These are phyloP conservation scores for Daboia siamensis DNA, from an alignment of 2,113 vertebrate species.

Conservation along the genomic window DNA sequence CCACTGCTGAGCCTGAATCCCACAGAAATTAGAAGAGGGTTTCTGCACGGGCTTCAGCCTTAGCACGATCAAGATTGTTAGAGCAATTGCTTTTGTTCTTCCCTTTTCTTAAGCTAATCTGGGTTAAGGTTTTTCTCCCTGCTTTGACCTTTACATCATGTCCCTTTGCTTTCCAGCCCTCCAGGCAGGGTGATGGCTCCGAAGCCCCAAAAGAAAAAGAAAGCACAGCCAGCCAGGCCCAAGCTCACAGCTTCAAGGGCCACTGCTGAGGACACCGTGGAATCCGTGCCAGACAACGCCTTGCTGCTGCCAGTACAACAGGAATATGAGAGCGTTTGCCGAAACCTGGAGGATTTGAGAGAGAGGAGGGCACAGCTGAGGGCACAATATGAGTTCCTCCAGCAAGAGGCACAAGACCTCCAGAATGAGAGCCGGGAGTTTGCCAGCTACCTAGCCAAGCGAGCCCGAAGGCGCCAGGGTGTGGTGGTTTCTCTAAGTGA, in stretches of 20 bases:
- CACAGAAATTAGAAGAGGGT: background rate
- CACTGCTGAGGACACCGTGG: accelerated
- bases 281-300: background rate
- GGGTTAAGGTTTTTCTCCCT: background rate
- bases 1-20: background rate
- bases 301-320: background rate
- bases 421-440: constrained; percentile 53
- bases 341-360: constrained; percentile 22
- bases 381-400: constrained; percentile 39
- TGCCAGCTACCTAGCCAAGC: constrained; percentile 56
- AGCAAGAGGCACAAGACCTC: constrained; percentile 25
- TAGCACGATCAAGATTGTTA: background rate
- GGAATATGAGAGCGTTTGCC: constrained; percentile 21
- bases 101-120: background rate
- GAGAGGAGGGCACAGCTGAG: constrained; percentile 2
- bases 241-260: too few relatives aligned
- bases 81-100: background rate
- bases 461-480: constrained; percentile 50
- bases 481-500: constrained; percentile 50
- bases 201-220: background rate
- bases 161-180: background rate
- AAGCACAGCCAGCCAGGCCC: background rate
- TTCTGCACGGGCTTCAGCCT: background rate
- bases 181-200: background rate
- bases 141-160: background rate